Conservation (phyloP, 2,888 invertebrate genomes). For the Antitype chi region DNA sequence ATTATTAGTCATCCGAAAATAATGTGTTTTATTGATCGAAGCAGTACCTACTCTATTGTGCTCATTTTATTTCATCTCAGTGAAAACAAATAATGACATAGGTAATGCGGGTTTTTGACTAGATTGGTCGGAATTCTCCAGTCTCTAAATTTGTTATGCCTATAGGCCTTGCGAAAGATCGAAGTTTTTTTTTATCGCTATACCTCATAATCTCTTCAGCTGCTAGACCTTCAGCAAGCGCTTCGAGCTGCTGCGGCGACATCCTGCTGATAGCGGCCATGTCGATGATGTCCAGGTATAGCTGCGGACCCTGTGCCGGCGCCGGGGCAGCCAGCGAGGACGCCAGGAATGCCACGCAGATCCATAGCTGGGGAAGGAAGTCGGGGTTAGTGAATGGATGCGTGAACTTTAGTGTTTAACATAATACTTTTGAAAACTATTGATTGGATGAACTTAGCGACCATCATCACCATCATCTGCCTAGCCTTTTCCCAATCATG, state of each 20-base stretch:
- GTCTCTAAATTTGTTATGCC: neutral
- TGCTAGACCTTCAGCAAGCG: slow-evolving; percentile 86
- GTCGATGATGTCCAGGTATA: slow-evolving; percentile 85
- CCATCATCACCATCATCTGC: too few species aligned
- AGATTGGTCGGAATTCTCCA: neutral
- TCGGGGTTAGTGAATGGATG: neutral
- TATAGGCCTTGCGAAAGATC: neutral
- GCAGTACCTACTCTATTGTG: too few species aligned
- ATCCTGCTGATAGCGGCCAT: slow-evolving; percentile 89
- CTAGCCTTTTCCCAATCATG: too few species aligned
- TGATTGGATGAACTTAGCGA: neutral
- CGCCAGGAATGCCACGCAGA: slow-evolving; percentile 82
- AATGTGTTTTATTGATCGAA: neutral
- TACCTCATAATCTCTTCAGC: slow-evolving; percentile 89
- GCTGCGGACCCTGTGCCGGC: slow-evolving; percentile 72
- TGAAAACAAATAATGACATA: neutral
- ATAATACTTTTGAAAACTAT: neutral
- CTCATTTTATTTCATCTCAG: neutral
- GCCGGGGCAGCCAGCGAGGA: slow-evolving; percentile 80
- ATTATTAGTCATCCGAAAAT: neutral
- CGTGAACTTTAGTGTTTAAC: neutral
- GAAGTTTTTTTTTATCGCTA: neutral
- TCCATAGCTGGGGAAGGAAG: slow-evolving; percentile 77
- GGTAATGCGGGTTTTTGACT: neutral
- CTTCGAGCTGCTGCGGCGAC: slow-evolving; percentile 87